Evolutionary conservation across 2,113 vertebrate genomes (phyloP), one percentile per base, ranked within the genome.

Genomic region (Aldabrachelys gigantea): DNA sequence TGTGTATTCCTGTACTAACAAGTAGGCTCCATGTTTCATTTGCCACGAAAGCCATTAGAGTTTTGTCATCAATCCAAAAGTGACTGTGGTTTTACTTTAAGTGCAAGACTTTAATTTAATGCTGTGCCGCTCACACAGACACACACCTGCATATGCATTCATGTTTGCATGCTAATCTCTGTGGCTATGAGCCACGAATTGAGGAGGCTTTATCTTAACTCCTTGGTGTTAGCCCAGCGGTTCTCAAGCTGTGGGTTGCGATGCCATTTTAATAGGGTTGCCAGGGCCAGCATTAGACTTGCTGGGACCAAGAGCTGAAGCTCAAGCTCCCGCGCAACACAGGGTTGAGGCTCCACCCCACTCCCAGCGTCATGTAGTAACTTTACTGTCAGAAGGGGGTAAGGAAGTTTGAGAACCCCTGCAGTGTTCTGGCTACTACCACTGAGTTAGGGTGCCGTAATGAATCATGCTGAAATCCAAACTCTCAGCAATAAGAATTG

Each of bases 191-290:
- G 11, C 38, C 91, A 57, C 79, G 2, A 57, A 41, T 14, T 54
- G 21, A 49, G 1, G 75, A 82, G 88, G 65, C 75, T 81, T 50
- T 0, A 3, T 4, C 2, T 78, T 72, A 13, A 12, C 44, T 83
- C 1, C 0, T 2, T 6, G 19, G 53, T 0, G 0, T 56, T 84
- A 78, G 41, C 57, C 84, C 25, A 62, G 57, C 6, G 12, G 57
- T 62, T 62, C 29, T 62, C 57, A 62, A 27, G 27, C 12, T 62
- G 11, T 62, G 12, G 12, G 57, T 62, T 29, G 10, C 4, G 5
- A 14, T 6, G 4, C 27, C 27, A 57, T 57, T 57, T 57, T 57
- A 57, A 57, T 25, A 25, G 56, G 24, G 56, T 27, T 29, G 10
- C 25, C 57, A 29, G 57, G 57, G 27, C 57, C 57, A 13, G 27